phyloP scores from a whole-genome alignment of 2,888 invertebrate genomes.

The Hemithea aestivaria region DNA sequence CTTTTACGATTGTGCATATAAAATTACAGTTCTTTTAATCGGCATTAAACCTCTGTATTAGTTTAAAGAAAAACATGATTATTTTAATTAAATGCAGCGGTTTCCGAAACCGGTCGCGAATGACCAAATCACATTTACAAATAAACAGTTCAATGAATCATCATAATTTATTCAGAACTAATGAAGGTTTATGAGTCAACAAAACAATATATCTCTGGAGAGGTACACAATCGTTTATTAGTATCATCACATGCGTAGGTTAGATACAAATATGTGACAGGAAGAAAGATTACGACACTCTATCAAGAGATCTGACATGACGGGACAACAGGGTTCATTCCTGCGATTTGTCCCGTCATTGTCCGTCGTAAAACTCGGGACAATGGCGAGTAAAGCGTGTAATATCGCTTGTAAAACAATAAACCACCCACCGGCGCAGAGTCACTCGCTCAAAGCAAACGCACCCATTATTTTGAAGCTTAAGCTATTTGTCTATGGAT shows the following conservation, averaged over 20 bases:
- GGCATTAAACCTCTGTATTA: no score
- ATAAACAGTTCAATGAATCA: conserved; percentile 27
- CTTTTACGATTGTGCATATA: conserved; percentile 4
- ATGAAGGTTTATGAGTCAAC: conserved; percentile 29
- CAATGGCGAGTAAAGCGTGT: conserved; percentile 52
- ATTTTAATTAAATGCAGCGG: no score
- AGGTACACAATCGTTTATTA: conserved; percentile 25
- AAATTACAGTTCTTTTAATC: no score
- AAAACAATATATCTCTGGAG: conserved; percentile 26
- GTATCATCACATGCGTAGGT: conserved; percentile 29
- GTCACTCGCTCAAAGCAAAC: conserved; percentile 1
- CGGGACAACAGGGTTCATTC: conserved; percentile 56
- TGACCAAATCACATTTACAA: no score
- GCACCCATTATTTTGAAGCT: background rate
- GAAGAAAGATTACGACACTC: conserved; percentile 61
- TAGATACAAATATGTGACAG: conserved; percentile 53
- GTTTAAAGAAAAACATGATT: no score
- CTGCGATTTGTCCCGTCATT: conserved; percentile 58
- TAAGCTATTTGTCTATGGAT: background rate
- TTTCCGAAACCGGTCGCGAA: no score
- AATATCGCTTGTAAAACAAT: conserved; percentile 65
- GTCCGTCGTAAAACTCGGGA: conserved; percentile 42
- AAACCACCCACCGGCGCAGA: conserved; percentile 59
- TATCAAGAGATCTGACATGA: conserved; percentile 53
- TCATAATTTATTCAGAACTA: conserved; percentile 21